Evolutionary conservation across 2,113 vertebrate species (phyloP).

Genomic region (Cettia cetti): DNA sequence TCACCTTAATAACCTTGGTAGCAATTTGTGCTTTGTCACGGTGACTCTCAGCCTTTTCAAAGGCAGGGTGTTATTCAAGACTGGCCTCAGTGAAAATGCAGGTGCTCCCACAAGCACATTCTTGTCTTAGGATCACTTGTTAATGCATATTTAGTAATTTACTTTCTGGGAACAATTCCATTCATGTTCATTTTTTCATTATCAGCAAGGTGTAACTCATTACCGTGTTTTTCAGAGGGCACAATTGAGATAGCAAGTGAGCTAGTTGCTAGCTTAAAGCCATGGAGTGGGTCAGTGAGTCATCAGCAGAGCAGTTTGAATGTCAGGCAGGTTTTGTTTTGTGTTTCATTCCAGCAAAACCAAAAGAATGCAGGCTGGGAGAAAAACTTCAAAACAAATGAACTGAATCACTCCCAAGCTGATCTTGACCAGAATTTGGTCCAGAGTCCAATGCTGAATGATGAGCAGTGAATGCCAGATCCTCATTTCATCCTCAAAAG

Average conservation of each 20-base stretch:
- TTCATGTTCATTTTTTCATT: not conserved
- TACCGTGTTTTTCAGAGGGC: not conserved
- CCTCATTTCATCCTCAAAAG: not conserved
- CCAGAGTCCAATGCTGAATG: not conserved
- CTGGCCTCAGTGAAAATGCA: not conserved
- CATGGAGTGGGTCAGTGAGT: not conserved
- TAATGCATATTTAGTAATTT: slow-evolving; percentile 9
- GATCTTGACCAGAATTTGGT: not conserved
- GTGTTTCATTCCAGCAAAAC: not conserved
- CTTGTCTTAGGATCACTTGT: not conserved
- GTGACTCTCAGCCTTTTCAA: not conserved
- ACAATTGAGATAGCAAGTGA: not conserved
- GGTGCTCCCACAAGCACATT: not conserved
- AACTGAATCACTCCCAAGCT: not conserved
- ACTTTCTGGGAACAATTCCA: not conserved
- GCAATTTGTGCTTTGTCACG: not conserved
- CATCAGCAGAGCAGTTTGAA: not conserved
- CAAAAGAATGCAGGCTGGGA: not conserved
- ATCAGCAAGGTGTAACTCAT: not conserved
- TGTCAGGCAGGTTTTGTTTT: not conserved
- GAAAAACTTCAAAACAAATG: not conserved
- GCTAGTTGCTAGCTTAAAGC: not conserved
- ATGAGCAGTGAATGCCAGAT: not conserved
- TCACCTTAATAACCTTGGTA: not conserved
- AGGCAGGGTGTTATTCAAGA: not conserved